Percentiles rank a stretch among this genome's conserved stretches.
Evolutionary conservation across 2,888 invertebrate species (phyloP).

Genomic region (Scelioninae gen. 1): DNA sequence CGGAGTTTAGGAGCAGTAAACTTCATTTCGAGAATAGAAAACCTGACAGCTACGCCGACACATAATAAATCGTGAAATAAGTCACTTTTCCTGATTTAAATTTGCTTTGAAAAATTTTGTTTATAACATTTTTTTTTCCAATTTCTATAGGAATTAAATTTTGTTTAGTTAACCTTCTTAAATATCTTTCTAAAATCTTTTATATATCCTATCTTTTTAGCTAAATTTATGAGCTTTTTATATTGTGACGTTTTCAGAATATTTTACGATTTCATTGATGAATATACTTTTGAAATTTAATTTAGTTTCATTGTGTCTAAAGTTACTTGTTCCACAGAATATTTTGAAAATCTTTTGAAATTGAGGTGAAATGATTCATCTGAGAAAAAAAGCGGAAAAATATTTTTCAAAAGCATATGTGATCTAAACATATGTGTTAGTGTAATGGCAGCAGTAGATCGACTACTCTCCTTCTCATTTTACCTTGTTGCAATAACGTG

Average conservation of each 20-base stretch:
- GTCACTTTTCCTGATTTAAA: constrained; percentile 14
- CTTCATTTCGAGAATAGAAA: constrained; percentile 17
- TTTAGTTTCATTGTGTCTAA: too few species aligned
- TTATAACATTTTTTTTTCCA: not conserved
- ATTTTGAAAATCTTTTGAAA: not conserved
- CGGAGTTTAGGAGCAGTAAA: constrained; percentile 27
- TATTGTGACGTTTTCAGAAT: too few species aligned
- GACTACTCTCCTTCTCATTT: constrained; percentile 75
- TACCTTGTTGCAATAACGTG: constrained; percentile 83
- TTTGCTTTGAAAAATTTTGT: not conserved
- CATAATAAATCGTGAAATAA: constrained; percentile 17
- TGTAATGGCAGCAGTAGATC: constrained; percentile 29
- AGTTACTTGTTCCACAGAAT: too few species aligned
- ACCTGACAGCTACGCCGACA: constrained; percentile 23
- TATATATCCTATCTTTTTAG: too few species aligned
- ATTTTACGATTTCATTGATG: too few species aligned
- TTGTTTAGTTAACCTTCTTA: not conserved
- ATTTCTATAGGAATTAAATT: not conserved
- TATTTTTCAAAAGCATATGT: not conserved
- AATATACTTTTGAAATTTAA: too few species aligned
- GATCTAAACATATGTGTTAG: constrained; percentile 35
- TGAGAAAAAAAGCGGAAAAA: too few species aligned
- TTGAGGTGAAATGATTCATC: too few species aligned
- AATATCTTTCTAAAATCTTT: not conserved
- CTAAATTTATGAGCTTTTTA: too few species aligned